phyloP scores from a whole-genome alignment of 1,140 invertebrate species.

The Drosophila pandora region DNA sequence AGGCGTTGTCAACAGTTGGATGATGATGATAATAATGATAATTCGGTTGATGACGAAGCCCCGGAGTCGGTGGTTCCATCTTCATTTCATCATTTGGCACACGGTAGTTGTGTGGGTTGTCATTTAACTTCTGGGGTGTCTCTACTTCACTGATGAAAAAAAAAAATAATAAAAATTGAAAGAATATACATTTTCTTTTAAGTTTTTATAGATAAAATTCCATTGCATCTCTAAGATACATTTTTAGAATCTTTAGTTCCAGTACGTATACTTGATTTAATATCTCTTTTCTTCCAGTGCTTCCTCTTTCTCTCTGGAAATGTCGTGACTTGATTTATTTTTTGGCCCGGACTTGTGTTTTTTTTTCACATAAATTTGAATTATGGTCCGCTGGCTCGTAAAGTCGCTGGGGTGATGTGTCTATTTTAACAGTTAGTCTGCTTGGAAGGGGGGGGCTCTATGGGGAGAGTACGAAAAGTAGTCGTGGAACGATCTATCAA shows the following conservation, averaged over 20 bases:
- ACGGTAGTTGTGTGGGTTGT: conserved; percentile 57
- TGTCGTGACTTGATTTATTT: conserved; percentile 53
- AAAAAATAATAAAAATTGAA: neutral
- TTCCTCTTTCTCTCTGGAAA: conserved; percentile 2
- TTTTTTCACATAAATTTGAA: conserved; percentile 52
- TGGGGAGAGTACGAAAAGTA: conserved; percentile 2
- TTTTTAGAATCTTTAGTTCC: neutral
- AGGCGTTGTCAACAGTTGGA: conserved; percentile 70
- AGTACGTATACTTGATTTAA: neutral
- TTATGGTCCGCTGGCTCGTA: conserved; percentile 44
- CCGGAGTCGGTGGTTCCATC: conserved; percentile 23
- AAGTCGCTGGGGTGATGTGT: conserved; percentile 47
- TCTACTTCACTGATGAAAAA: conserved; percentile 27
- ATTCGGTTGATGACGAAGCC: conserved; percentile 36
- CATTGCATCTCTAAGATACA: no score
- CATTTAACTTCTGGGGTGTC: conserved; percentile 19
- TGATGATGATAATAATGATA: conserved; percentile 30
- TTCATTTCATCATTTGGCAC: conserved; percentile 42
- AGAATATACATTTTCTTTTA: no score
- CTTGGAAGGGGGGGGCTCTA: neutral
- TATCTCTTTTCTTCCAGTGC: conserved; percentile 22
- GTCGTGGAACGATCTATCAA: conserved; percentile 64
- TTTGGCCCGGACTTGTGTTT: conserved; percentile 48
- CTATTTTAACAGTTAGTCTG: conserved; percentile 52
- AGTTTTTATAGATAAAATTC: no score